Evolutionary conservation across 2,113 vertebrate species (phyloP), one percentile per base, ranked within the genome.

Genomic region (Oophaga pumilio): DNA sequence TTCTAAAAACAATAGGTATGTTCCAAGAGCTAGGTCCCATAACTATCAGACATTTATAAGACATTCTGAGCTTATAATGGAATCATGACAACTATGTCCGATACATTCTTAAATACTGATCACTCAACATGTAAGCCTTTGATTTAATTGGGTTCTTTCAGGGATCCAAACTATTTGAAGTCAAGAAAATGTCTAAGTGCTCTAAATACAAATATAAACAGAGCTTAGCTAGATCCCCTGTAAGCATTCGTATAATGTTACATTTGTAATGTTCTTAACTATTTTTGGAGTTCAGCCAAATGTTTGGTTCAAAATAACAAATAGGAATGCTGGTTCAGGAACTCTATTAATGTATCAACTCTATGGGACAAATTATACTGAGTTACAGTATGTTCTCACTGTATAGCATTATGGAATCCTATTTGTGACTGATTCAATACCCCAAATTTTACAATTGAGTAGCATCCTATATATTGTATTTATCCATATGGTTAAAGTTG

Each of bases 271-370:
- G 52, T 76, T 50, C 18, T n/a, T 52, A 76, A 13, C 49, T 1
- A 50, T 52, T 76, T 76, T 52, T 52, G 73, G 73, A 50, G 22
- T 12, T 76, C 20, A 50, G 20, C 73, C 73, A 76, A 76, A 76
- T 76, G 10, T 76, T 52, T 76, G 73, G 43, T 52, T 76, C 53
- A 76, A 76, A 76, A 76, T 76, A 76, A 76, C 74, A 49, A 53
- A 76, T 76, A 24, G 12, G 50, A 53, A 76, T 76, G 50, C 22
- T 52, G 50, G 49, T 53, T 76, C 74, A 74, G 71, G 71, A 49
- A 74, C 71, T 10, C 71, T 76, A 76, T 53, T 76, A 43, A 52
- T 76, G 24, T 53, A 50, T 4, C 74, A 76, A 50, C 50, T 15
- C 50, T 76, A 20, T 76, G 17, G 11, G 1, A 76, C 53, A 14